These are phyloP conservation scores for Torymus aiolomorphi DNA, from an alignment of 2,888 invertebrate genomes.

Conservation along the genomic window DNA sequence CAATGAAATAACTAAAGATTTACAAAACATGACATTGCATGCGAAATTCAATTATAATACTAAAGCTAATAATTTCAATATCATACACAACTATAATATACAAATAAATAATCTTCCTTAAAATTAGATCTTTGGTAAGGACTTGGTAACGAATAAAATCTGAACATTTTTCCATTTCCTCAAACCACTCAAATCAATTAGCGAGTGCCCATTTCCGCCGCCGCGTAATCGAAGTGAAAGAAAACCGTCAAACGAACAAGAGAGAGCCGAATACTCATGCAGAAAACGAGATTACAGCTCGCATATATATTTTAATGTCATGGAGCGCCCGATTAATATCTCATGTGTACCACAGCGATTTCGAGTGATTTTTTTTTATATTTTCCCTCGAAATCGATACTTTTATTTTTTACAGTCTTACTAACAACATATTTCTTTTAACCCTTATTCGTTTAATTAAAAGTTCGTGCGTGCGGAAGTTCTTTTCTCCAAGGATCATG, in stretches of 20 bases:
- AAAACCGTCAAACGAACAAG: conserved; percentile 6
- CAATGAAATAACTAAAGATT: too few species aligned
- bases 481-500: background rate
- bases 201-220: conserved; percentile 42
- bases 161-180: background rate
- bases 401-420: conserved; percentile 67
- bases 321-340: conserved; percentile 46
- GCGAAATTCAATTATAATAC: too few species aligned
- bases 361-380: background rate
- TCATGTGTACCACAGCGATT: conserved; percentile 33
- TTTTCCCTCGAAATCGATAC: conserved; percentile 25
- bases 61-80: too few species aligned
- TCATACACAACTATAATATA: too few species aligned
- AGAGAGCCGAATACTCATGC: conserved; percentile 51
- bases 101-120: background rate
- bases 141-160: background rate
- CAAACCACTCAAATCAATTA: conserved; percentile 39
- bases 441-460: background rate
- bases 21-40: too few species aligned
- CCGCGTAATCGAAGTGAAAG: conserved; percentile 30
- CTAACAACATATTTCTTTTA: conserved; percentile 58
- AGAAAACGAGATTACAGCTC: conserved; percentile 53
- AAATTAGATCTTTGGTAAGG: background rate
- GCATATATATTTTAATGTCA: conserved; percentile 39
- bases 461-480: conserved; percentile 54